These are phyloP conservation scores for Varroa destructor DNA, from an alignment of 1,140 invertebrate species.

Conservation along the genomic window DNA sequence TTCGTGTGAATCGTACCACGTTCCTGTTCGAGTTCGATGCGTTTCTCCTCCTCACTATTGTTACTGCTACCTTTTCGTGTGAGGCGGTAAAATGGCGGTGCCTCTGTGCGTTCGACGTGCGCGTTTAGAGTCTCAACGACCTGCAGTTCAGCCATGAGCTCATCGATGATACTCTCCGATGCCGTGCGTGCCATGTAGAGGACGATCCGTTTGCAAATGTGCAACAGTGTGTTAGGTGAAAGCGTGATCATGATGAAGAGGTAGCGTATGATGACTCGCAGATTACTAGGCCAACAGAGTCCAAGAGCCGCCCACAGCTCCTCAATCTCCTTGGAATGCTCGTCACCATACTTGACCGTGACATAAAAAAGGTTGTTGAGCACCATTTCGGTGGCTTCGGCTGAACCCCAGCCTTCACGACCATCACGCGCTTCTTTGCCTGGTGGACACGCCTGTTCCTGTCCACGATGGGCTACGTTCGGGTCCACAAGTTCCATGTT, in stretches of 20 bases:
- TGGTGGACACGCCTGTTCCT: constrained; percentile 34
- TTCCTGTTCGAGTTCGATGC: constrained; percentile 44
- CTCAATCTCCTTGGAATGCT: constrained; percentile 86
- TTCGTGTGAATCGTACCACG: constrained; percentile 93
- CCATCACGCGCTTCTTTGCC: constrained; percentile 40
- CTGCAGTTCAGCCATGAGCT: constrained; percentile 81
- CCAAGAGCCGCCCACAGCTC: constrained; percentile 88
- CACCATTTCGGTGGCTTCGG: constrained; percentile 98
- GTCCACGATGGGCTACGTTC: constrained; percentile 63
- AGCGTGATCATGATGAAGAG: constrained; percentile 89
- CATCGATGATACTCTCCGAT: constrained; percentile 78
- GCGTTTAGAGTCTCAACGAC: constrained; percentile 90
- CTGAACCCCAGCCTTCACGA: constrained; percentile 86
- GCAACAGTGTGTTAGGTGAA: constrained; percentile 77
- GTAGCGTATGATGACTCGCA: constrained; percentile 93
- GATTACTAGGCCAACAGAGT: constrained; percentile 87
- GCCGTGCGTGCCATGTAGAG: constrained; percentile 75
- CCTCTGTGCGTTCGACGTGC: constrained; percentile 85
- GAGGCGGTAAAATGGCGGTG: constrained; percentile 87
- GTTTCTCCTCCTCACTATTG: constrained; percentile 38
- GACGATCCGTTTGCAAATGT: constrained; percentile 81
- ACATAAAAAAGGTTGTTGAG: constrained; percentile 97
- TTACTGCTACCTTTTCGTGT: constrained; percentile 76
- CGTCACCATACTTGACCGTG: constrained; percentile 90
- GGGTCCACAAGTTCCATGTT: constrained; percentile 98